Evolutionary conservation across 2,888 invertebrate genomes (phyloP), one percentile per base, ranked within the genome.

Genomic region (Oscheius onirici): DNA sequence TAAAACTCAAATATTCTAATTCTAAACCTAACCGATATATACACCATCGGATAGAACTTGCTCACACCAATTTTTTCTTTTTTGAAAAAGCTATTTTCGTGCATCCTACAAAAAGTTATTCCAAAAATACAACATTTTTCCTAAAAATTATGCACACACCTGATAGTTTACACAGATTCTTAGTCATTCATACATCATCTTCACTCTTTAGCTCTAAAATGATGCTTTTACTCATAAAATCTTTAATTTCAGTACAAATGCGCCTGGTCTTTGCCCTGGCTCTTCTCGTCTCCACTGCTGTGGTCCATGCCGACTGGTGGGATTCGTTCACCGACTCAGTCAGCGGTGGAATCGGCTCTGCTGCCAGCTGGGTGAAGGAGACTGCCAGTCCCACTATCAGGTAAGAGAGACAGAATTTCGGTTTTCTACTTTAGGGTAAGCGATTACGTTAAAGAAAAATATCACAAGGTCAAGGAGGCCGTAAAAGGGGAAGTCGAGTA

Each of bases 281-380:
- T 20, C 52, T 72, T 15, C 49, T 72, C 26, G 22, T 34, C 22
- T 13, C 40, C 26, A 52, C 71, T 10, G 28, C 72, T 20, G 76
- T 71, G 2, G 76, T 72, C 8, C 60, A 70, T 26, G 81, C 81
- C 34, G 81, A 81, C 67, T 81, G 81, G 81, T 81, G 79, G 79
- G 81, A 81, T 61, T 73, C 73, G 28, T 73, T 79, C 55, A 75
- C 79, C 49, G 76, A 77, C 22, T 69, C 60, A 11, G 79, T 68
- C 52, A 22, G 69, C 60, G 68, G 51, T 49, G 77, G 74, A 15
- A 52, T 81, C 22, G 71, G 49, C 54, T 71, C 67, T 24, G 79
- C 78, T 13, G 79, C 76, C n/a, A 68, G 67, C 11, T 81, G 81
- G 81, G 72, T 81, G 66, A 78, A 80, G 46, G 81, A 81, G 43